These are phyloP conservation scores for Parapsyche elsis DNA, from an alignment of 1,140 invertebrate species.

Conservation along the genomic window DNA sequence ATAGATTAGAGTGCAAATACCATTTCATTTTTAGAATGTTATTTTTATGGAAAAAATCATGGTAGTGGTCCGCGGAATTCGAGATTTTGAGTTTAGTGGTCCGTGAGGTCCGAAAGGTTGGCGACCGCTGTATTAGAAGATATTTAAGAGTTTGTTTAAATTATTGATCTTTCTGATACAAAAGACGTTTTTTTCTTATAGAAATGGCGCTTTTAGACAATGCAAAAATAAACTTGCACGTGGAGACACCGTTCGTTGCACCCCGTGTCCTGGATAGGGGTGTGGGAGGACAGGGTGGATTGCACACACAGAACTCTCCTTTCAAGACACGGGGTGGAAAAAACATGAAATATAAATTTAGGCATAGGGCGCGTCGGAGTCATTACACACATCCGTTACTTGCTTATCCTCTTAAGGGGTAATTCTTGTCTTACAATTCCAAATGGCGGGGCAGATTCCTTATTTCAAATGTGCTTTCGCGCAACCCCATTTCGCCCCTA, in stretches of 20 bases:
- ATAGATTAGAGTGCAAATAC: too few species aligned
- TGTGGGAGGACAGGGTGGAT: neutral
- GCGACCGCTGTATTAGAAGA: too few species aligned
- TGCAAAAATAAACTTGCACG: neutral
- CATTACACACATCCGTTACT: conserved; percentile 67
- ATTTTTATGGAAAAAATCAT: too few species aligned
- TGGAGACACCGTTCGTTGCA: conserved; percentile 23
- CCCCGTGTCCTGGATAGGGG: neutral
- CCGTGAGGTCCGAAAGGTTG: too few species aligned
- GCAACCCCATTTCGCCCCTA: conserved; percentile 22
- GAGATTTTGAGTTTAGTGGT: too few species aligned
- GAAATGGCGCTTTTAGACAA: neutral
- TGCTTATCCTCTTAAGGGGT: conserved; percentile 67
- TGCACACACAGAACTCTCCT: neutral
- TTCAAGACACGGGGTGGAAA: conserved; percentile 56
- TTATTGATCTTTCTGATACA: neutral
- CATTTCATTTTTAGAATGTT: too few species aligned
- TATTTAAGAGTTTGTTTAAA: neutral
- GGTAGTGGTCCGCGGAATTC: too few species aligned
- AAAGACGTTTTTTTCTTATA: neutral
- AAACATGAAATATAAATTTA: conserved; percentile 65
- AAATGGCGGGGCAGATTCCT: conserved; percentile 63
- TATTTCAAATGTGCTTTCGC: conserved; percentile 41
- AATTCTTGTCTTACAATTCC: conserved; percentile 65
- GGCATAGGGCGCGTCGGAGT: conserved; percentile 59